phyloP scores from a whole-genome alignment of 2,113 vertebrate species.

The Aphelocoma coerulescens region DNA sequence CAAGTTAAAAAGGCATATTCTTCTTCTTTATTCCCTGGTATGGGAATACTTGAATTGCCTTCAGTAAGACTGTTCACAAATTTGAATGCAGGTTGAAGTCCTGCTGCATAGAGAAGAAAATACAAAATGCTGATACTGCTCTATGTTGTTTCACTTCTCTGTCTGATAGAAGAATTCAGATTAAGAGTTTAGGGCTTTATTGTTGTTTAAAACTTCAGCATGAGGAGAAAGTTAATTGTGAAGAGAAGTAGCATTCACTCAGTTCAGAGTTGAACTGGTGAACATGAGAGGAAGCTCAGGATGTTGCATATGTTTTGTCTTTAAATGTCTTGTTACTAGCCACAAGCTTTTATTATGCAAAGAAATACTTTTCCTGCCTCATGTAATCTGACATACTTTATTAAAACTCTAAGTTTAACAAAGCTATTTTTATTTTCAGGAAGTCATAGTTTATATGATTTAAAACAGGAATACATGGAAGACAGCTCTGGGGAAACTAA shows the following conservation, averaged over 20 bases:
- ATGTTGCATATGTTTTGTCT: not conserved
- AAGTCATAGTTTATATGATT: slow-evolving; percentile 19
- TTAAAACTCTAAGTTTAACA: slow-evolving; percentile 41
- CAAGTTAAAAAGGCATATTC: not conserved
- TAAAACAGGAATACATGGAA: slow-evolving; percentile 26
- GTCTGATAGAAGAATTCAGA: not conserved
- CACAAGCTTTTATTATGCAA: slow-evolving; percentile 22
- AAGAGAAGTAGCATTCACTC: not conserved
- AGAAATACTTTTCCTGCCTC: slow-evolving; percentile 3
- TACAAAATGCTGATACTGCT: not conserved
- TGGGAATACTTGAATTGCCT: not conserved
- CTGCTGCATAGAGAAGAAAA: not conserved
- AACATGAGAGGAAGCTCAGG: not conserved
- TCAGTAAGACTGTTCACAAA: not conserved
- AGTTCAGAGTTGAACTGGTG: not conserved
- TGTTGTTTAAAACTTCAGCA: not conserved
- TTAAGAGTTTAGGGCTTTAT: not conserved
- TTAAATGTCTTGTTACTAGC: not conserved
- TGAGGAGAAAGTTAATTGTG: not conserved
- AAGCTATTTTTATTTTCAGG: slow-evolving; percentile 57
- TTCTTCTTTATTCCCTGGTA: not conserved
- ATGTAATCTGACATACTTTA: not conserved
- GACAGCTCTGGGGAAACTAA: not conserved
- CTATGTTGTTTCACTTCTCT: not conserved
- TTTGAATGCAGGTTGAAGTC: not conserved